Base-by-base conservation (phyloP, 30 jellyfish, hydroid and myxozoan genomes). In the Euphysa ruthae region DNA sequence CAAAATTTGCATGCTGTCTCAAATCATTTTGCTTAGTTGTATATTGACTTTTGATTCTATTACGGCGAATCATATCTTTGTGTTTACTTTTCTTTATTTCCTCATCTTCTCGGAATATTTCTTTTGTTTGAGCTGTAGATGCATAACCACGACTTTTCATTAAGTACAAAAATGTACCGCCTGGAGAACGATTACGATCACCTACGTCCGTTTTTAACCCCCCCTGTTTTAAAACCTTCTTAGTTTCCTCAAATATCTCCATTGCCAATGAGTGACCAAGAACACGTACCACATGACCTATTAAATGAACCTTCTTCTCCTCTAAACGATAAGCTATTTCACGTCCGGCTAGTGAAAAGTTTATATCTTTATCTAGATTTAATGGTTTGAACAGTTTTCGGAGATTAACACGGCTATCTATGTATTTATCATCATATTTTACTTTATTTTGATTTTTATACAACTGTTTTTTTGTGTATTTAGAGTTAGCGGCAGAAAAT, bases 251-350 rank as follows among this genome's bases (percentile, higher is more conserved):
- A 23, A 86, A 66, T 21, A 86, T 79, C 32, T 79, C 86, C 92
- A 86, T 55, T 7, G 90, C 71, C 16, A 61, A 23, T 65, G 43
- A 21, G 33, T 58, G 66, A 16, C 96, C 96, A 55, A 86, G 85
- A 18, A 86, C 94, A 35, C 78, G 38, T 18, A 86, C 93, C 0
- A 79, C 94, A 43, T 79, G 85, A 15, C 49, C 55, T 4, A 86
- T 73, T 49, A 86, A 61, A 13, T 83, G 79, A 38, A 73, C 86
- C 66, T 86, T 86, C 4, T 29, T 46, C 92, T 86, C 96, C 55
- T 84, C 91, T 29, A 86, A 58, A 34, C 94, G 64, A 76, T 78
- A 71, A 1, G 96, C 94, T n/a, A 86, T 64, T 64, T 86, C 96
- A 0, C 94, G 76, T 44, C 96, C 96, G 57, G 82, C 85, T 14